phyloP scores from a whole-genome alignment of 1,140 invertebrate genomes.

The Eubasilissa regina region DNA sequence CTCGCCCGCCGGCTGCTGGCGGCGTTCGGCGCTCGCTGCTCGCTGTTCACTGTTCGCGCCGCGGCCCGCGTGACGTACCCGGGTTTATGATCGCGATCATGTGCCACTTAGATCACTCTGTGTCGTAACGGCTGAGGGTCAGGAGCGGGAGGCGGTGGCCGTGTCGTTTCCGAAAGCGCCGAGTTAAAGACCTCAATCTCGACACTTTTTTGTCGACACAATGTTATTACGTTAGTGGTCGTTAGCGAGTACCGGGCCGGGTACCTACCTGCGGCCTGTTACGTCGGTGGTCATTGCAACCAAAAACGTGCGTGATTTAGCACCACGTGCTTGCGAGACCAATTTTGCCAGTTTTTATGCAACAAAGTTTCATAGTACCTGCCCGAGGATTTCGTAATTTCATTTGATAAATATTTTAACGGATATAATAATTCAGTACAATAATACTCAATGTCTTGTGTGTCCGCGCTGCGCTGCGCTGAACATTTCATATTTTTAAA shows the following conservation, averaged over 20 bases:
- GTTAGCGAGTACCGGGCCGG: background rate
- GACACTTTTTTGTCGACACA: constrained; percentile 33
- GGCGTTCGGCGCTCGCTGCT: background rate
- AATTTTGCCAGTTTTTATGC: background rate
- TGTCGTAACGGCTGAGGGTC: constrained; percentile 58
- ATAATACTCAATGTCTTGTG: too few relatives aligned
- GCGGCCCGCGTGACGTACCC: background rate
- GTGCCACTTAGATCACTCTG: constrained; percentile 27
- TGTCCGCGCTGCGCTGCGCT: too few relatives aligned
- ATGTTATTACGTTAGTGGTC: constrained; percentile 13
- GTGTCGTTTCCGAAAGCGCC: constrained; percentile 56
- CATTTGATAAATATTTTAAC: too few relatives aligned
- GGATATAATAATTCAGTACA: too few relatives aligned
- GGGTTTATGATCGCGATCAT: constrained; percentile 27
- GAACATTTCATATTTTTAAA: too few relatives aligned
- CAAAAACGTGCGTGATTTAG: constrained; percentile 21
- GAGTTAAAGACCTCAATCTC: constrained; percentile 56
- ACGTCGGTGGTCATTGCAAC: constrained; percentile 3
- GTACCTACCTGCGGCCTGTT: background rate
- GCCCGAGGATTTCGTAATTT: too few relatives aligned
- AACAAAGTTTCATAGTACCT: too few relatives aligned
- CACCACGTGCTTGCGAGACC: constrained; percentile 13
- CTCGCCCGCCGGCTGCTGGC: background rate
- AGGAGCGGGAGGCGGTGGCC: constrained; percentile 54
- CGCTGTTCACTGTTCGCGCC: background rate